These are phyloP conservation scores for Drosophila nr. perissopoda DNA, from an alignment of 2,888 invertebrate genomes.

Conservation along the genomic window DNA sequence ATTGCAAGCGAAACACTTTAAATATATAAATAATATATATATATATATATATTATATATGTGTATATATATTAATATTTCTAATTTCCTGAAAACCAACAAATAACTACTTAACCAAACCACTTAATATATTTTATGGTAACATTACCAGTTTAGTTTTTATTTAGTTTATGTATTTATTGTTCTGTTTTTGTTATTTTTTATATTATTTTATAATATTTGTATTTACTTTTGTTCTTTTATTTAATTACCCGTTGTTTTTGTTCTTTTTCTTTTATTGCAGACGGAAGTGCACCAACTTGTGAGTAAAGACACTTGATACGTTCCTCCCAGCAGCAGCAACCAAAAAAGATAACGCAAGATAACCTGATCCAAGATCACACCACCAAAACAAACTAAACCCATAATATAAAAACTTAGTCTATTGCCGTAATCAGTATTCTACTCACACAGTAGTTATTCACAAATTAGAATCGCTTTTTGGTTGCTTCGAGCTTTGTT, in stretches of 20 bases:
- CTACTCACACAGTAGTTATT: background rate
- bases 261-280: constrained; percentile 28
- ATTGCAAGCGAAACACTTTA: background rate
- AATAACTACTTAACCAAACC: too few species aligned
- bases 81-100: background rate
- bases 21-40: background rate
- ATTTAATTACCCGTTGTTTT: constrained; percentile 22
- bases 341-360: background rate
- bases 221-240: constrained; percentile 3
- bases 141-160: too few species aligned
- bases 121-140: background rate
- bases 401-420: background rate
- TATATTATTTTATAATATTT: background rate
- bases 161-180: too few species aligned
- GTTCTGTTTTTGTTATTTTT: background rate
- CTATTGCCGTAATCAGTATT: background rate
- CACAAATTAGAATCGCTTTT: background rate
- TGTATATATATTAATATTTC: background rate
- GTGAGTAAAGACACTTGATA: constrained; percentile 48
- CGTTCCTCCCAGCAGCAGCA: too few species aligned
- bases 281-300: constrained; percentile 59
- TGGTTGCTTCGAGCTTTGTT: background rate
- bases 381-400: background rate
- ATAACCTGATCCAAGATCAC: background rate
- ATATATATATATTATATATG: background rate